Conservation (phyloP, 2,113 vertebrate genomes). For the Odontesthes bonariensis region DNA sequence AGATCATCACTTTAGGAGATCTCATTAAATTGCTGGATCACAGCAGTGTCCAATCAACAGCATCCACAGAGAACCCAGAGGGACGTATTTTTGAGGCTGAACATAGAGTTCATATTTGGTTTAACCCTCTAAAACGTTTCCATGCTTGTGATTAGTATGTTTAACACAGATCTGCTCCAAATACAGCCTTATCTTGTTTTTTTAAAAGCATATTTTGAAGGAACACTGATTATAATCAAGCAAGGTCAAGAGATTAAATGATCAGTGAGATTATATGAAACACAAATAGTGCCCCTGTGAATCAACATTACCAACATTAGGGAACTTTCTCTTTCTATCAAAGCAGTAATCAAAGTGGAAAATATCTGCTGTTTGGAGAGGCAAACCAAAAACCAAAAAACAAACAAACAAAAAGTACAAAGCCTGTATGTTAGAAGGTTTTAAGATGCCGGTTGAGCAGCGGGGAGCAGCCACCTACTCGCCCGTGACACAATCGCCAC, state of each 20-base stretch:
- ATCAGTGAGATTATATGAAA: constrained; percentile 31
- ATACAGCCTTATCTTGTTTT: constrained; percentile 30
- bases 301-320: neutral
- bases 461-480: constrained; percentile 73
- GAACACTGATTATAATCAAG: constrained; percentile 49
- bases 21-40: constrained; percentile 70
- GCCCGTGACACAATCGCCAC: constrained; percentile 84
- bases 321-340: neutral
- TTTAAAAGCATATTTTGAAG: constrained; percentile 40
- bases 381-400: neutral
- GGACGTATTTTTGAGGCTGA: constrained; percentile 11
- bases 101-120: neutral
- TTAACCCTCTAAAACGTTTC: constrained; percentile 19
- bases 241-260: constrained; percentile 56
- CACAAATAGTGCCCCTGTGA: neutral
- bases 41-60: constrained; percentile 69
- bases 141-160: constrained; percentile 1
- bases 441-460: constrained; percentile 82
- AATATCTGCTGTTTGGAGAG: constrained; percentile 14
- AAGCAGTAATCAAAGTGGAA: neutral
- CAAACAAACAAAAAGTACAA: neutral
- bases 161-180: constrained; percentile 1
- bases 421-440: constrained; percentile 24
- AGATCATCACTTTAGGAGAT: constrained; percentile 66
- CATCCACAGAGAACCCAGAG: constrained; percentile 54